Evolutionary conservation across 2,797 vertebrate genomes (phyloP).

Genomic region (Tauraco hartlaubi): DNA sequence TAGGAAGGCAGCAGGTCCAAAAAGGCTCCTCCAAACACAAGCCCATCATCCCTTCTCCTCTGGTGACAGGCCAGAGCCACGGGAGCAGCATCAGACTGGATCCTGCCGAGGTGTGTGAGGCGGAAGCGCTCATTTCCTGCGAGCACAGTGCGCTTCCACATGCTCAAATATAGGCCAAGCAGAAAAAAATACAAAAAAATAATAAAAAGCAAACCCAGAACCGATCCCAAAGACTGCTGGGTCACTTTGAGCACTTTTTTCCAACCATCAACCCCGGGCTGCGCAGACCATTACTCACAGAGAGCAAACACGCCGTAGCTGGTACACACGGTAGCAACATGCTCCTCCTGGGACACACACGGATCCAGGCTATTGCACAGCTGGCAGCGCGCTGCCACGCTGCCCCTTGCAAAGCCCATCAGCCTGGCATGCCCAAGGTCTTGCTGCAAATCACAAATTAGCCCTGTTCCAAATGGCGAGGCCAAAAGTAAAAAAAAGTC

Average conservation of each 20-base stretch:
- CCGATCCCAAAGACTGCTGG: not conserved
- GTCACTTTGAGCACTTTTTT: not conserved
- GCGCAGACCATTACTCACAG: not conserved
- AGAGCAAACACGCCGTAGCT: not conserved
- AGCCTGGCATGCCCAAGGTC: accelerated
- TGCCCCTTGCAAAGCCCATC: not conserved
- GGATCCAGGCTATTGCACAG: not conserved
- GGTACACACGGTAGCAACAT: accelerated
- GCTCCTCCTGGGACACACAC: not conserved
- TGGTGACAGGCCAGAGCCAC: accelerated
- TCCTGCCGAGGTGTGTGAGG: not conserved
- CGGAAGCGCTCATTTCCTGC: not conserved
- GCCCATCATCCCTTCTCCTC: not conserved
- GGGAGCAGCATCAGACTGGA: not conserved
- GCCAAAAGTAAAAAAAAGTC: not conserved
- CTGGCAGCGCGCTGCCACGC: not conserved
- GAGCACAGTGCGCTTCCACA: not conserved
- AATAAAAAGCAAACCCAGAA: not conserved
- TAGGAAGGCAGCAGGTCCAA: not conserved
- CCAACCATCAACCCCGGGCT: not conserved
- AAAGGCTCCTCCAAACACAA: not conserved
- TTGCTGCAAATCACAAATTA: not conserved
- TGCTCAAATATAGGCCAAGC: not conserved
- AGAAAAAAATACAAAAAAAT: not conserved
- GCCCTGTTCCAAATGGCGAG: not conserved